Evolutionary conservation across 2,113 vertebrate genomes (phyloP).

Genomic region (Pachyramphus minor): DNA sequence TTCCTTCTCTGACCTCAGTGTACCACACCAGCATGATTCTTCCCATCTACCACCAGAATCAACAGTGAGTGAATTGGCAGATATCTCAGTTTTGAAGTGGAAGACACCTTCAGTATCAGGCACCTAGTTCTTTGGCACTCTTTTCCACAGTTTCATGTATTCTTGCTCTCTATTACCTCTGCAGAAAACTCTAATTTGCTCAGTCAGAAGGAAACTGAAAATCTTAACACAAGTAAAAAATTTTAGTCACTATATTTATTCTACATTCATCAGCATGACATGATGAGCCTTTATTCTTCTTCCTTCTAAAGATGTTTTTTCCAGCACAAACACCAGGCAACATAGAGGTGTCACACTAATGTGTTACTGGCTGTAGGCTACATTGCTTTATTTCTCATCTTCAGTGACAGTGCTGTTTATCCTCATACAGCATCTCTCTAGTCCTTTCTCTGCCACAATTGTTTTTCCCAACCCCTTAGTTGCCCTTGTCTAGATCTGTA

Average conservation of each 20-base stretch:
- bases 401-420: background rate
- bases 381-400: background rate
- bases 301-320: background rate
- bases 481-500: background rate
- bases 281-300: background rate
- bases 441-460: background rate
- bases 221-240: background rate
- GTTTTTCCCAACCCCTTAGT: background rate
- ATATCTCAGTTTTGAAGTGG: background rate
- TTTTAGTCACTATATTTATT: background rate
- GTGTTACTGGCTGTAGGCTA: background rate
- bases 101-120: background rate
- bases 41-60: background rate
- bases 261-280: background rate
- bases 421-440: background rate
- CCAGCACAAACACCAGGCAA: background rate
- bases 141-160: background rate
- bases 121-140: background rate
- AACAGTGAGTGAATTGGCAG: background rate
- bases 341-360: accelerated
- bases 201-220: background rate
- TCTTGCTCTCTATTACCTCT: background rate
- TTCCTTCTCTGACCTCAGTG: background rate
- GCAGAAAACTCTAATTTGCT: background rate
- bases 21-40: background rate